These are phyloP conservation scores for Ormyrus pomaceus DNA, from an alignment of 2,888 invertebrate genomes.

Conservation along the genomic window DNA sequence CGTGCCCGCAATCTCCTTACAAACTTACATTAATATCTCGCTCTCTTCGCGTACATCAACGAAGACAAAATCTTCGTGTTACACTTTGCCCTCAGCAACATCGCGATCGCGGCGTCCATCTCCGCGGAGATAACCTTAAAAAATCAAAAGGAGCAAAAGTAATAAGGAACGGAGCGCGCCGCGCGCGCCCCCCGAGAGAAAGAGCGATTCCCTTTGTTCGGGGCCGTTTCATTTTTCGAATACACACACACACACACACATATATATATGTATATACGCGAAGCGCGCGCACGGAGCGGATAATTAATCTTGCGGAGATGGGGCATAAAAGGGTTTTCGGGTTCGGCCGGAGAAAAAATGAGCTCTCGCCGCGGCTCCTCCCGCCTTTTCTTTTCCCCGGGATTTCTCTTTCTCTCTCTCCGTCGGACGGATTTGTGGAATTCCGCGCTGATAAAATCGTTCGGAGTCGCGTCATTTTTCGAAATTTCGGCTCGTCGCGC, in stretches of 20 bases:
- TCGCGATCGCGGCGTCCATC: conserved; percentile 15
- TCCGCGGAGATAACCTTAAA: background rate
- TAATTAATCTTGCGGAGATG: conserved; percentile 73
- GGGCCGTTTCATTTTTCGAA: conserved; percentile 72
- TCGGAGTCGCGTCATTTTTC: conserved; percentile 28
- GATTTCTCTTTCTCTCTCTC: conserved; percentile 42
- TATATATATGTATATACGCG: no score
- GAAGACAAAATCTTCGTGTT: background rate
- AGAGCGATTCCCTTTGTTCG: conserved; percentile 63
- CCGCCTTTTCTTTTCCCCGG: conserved; percentile 41
- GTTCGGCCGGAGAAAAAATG: conserved; percentile 74
- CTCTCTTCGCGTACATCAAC: background rate
- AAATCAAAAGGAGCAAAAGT: conserved; percentile 4
- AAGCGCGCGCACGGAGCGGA: conserved; percentile 62
- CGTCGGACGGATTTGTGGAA: conserved; percentile 43
- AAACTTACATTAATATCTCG: no score
- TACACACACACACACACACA: conserved; percentile 51
- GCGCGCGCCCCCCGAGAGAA: background rate
- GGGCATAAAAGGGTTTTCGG: conserved; percentile 74
- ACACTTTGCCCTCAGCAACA: conserved; percentile 20
- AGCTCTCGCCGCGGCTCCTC: conserved; percentile 57
- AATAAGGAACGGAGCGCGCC: conserved; percentile 37
- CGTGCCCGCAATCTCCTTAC: no score
- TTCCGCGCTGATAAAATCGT: conserved; percentile 44
- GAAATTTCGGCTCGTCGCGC: conserved; percentile 12